Base-by-base conservation (phyloP, 30 jellyfish, hydroid and myxozoan genomes). In the Aurelia aurita region DNA sequence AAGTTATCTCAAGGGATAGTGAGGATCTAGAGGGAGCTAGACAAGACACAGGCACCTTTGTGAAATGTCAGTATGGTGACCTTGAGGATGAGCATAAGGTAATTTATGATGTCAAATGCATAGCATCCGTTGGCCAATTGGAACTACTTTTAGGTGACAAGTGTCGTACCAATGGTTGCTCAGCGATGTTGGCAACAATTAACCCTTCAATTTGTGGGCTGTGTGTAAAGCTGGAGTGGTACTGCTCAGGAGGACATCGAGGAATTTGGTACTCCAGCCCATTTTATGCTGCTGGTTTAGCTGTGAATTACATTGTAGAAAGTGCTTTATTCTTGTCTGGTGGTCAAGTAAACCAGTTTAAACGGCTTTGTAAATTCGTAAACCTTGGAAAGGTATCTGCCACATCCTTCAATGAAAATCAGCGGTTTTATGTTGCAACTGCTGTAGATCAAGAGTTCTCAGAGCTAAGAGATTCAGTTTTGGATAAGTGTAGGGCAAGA, bases 171-270 rank as follows among this genome's bases (percentile, higher is more conserved):
- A 51, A 53, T 12, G 45, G 39, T 20, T 73, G 85, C 72, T n/a
- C 23, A 22, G 72, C 35, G 16, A 16, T 18, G 3, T 5, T 73
- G 29, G 55, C 19, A 26, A 35, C 25, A 19, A 20, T 49, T 15
- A 15, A 16, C 22, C 20, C 45, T 31, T 19, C n/a, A 5, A 23
- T 53, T 6, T 16, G 32, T 43, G 72, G 69, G 71, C 46, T 43
- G 57, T 73, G 85, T 35, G 16, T 69, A 27, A 82, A 82, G 69
- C 80, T 82, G n/a, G 80, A 60, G 16, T 82, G 92, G 88, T 20
- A 14, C 44, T 82, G 92, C 70, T 19, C 19, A 23, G 47, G 28
- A 49, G 88, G 87, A 28, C 92, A 82, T 64, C 67, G 60, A 20
- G 61, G 80, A 68, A n/a, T n/a, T n/a, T n/a, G n/a, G n/a, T n/a